Conservation (phyloP, 2,888 invertebrate species). For the Eurytoma californica region DNA sequence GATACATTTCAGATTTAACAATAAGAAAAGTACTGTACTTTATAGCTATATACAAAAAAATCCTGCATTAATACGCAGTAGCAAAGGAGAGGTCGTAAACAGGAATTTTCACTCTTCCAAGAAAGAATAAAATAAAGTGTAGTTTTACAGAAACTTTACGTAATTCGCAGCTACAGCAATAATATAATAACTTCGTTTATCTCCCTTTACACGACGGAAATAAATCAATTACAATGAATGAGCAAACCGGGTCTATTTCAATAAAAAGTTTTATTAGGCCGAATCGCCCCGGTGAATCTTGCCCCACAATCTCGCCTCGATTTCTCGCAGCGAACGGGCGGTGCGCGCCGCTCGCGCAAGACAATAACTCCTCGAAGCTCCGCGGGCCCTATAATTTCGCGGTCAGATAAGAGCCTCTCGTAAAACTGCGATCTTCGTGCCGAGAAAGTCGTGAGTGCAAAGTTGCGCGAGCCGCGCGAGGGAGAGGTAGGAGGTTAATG, state of each 20-base stretch:
- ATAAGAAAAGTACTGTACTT: too few species aligned
- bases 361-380: conserved; percentile 24
- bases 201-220: not conserved
- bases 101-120: too few species aligned
- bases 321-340: not conserved
- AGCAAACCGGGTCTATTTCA: not conserved
- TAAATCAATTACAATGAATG: conserved; percentile 25
- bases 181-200: conserved; percentile 34
- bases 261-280: conserved; percentile 27
- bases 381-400: conserved; percentile 25
- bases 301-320: not conserved
- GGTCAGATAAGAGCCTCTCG: conserved; percentile 21
- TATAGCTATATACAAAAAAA: too few species aligned
- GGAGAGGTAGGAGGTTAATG: not conserved
- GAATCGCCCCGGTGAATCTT: not conserved
- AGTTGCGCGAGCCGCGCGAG: not conserved
- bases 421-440: not conserved
- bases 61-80: too few species aligned
- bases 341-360: conserved; percentile 2
- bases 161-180: not conserved
- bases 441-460: conserved; percentile 20
- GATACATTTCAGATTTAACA: too few species aligned
- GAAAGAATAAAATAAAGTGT: too few species aligned
- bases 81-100: too few species aligned
- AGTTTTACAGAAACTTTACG: too few species aligned